Evolutionary conservation across 2,888 invertebrate species (phyloP).

Genomic region (Deilephila elpenor): DNA sequence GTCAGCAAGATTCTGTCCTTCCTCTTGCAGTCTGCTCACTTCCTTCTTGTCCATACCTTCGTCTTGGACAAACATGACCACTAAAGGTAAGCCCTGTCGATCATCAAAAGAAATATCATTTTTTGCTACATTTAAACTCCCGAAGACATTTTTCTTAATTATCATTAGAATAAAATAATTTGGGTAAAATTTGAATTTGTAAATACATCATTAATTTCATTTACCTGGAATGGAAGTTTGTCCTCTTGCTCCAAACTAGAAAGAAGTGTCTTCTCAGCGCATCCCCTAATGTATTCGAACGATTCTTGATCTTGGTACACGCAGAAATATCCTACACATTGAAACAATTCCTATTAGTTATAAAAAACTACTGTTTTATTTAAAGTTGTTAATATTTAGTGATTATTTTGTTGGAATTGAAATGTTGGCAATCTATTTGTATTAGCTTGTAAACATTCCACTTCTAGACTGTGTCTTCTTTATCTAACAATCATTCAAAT

Average conservation of each 20-base stretch:
- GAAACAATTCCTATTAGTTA: not conserved
- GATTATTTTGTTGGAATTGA: no score
- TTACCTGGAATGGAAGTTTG: slow-evolving; percentile 91
- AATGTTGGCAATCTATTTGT: no score
- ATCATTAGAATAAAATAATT: no score
- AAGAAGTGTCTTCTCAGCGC: slow-evolving; percentile 95
- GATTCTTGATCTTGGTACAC: slow-evolving; percentile 96
- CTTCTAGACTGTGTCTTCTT: no score
- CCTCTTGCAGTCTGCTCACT: slow-evolving; percentile 92
- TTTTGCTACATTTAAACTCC: no score
- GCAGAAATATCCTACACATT: slow-evolving; percentile 88
- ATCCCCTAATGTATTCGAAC: slow-evolving; percentile 95
- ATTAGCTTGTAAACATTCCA: no score
- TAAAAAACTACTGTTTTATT: not conserved
- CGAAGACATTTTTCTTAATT: no score
- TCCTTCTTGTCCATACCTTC: slow-evolving; percentile 93
- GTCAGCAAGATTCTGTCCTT: slow-evolving; percentile 95
- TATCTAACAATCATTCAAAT: no score
- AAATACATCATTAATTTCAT: slow-evolving; percentile 37
- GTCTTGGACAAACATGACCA: slow-evolving; percentile 95
- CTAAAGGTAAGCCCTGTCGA: slow-evolving; percentile 88
- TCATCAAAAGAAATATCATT: no score
- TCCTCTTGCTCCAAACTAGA: slow-evolving; percentile 96
- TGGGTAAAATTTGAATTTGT: no score
- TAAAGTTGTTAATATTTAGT: no score